Conservation (phyloP, 2,113 vertebrate genomes). For the Dolichotis patagonum region DNA sequence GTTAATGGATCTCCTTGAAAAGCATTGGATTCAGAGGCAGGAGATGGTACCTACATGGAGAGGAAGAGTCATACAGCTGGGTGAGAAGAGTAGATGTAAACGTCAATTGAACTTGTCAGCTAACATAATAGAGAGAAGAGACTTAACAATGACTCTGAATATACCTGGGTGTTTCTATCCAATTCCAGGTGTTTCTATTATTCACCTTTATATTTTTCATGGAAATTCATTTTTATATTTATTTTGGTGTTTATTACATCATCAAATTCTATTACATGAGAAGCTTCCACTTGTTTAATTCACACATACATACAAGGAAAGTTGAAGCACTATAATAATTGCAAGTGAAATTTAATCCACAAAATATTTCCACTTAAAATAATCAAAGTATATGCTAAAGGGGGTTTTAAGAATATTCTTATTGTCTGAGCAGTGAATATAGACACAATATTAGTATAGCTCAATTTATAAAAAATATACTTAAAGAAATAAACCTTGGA, state of each 20-base stretch:
- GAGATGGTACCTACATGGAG: background rate
- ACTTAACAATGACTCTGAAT: background rate
- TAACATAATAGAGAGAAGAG: background rate
- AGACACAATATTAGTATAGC: background rate
- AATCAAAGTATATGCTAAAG: background rate
- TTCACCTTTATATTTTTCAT: background rate
- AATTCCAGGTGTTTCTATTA: background rate
- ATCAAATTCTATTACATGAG: conserved; percentile 3
- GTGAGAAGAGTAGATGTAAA: background rate
- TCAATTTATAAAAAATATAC: conserved; percentile 8
- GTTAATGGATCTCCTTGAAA: background rate
- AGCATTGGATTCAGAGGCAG: background rate
- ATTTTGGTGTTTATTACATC: background rate
- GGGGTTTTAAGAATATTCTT: background rate
- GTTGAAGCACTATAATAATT: background rate
- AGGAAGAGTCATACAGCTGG: background rate
- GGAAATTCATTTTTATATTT: background rate
- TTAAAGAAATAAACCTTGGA: background rate
- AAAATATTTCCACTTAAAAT: conserved; percentile 40
- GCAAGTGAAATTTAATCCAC: background rate
- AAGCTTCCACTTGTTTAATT: background rate
- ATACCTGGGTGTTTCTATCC: background rate
- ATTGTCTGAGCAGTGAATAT: background rate
- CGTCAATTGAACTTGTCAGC: background rate
- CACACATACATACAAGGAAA: background rate